Base-by-base conservation (phyloP, 2,113 vertebrate species). In the Silurus meridionalis region DNA sequence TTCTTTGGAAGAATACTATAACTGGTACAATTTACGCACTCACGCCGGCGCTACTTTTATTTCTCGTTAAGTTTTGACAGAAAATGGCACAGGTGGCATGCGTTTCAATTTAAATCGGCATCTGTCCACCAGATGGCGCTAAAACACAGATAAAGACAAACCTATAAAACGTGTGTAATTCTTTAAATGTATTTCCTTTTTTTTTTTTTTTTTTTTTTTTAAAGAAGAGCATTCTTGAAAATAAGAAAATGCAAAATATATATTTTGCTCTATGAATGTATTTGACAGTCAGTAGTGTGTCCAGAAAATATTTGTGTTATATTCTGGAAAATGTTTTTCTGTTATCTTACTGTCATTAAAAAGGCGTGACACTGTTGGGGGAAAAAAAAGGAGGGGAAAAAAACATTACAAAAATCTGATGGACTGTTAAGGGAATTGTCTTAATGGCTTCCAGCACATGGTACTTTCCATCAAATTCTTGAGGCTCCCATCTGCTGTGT, bases 101-200 rank as follows among this genome's bases (percentile, higher is more conserved):
- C 69, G 71, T 37, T 57, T 57, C 55, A 50, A 74, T 25, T 23
- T 15, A 80, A 37, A 61, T 7, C 23, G 28, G 14, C 15, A 25
- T 11, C 17, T 67, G 66, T 81, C 82, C 88, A 86, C 82, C 14
- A 89, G 85, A 74, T 87, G 83, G 52, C 78, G 83, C 53, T 60
- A n/a, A 78, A 87, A 71, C 52, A 87, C 88, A 85, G 25, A 61
- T 21, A 37, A n/a, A 57, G 0, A 37, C n/a, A 83, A 28, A n/a
- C 23, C 0, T 78, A 48, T 50, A 37, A 37, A n/a, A 13, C 6
- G n/a, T 37, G 37, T 37, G 37, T 37, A 37, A 37, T 37, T 37
- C 37, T 37, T 37, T 37, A 37, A 37, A 37, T 37, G 37, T 37
- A 37, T 37, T 37, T 37, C 1, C 37, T 2, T 37, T 37, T 37